phyloP scores from a whole-genome alignment of 2,113 vertebrate genomes.

The Neomonachus schauinslandi region DNA sequence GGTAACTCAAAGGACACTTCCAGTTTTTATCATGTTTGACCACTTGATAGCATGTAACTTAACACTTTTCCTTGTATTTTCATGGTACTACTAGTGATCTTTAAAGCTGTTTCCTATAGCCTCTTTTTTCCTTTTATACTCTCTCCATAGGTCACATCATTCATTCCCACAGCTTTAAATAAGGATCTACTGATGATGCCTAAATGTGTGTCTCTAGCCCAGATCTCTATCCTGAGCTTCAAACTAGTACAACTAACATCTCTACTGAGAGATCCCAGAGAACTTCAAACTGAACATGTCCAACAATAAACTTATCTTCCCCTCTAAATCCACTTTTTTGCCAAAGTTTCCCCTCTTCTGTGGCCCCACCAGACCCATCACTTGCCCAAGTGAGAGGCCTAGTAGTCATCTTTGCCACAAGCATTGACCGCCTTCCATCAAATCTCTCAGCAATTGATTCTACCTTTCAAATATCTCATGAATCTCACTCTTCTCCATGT shows the following conservation, averaged over 20 bases:
- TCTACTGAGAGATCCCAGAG: neutral
- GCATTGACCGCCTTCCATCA: neutral
- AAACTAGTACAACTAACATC: neutral
- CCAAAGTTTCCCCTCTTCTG: neutral
- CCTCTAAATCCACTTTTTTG: neutral
- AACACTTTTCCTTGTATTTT: neutral
- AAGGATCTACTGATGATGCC: neutral
- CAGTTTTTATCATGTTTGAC: slow-evolving; percentile 12
- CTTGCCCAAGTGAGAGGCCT: neutral
- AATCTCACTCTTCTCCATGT: neutral
- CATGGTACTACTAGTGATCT: neutral
- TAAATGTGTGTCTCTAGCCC: neutral
- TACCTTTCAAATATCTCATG: slow-evolving; percentile 6
- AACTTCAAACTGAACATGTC: neutral
- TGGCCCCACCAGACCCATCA: neutral
- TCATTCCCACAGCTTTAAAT: slow-evolving; percentile 17
- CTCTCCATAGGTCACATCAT: neutral
- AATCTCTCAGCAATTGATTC: neutral
- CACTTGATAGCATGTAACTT: neutral
- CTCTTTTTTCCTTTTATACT: neutral
- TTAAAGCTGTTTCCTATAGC: neutral
- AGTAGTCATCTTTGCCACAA: neutral
- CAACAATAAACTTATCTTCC: neutral
- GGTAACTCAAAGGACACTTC: neutral
- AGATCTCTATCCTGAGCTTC: neutral